Base-by-base conservation (phyloP, 2,888 invertebrate genomes). In the Drosophila testacea region DNA sequence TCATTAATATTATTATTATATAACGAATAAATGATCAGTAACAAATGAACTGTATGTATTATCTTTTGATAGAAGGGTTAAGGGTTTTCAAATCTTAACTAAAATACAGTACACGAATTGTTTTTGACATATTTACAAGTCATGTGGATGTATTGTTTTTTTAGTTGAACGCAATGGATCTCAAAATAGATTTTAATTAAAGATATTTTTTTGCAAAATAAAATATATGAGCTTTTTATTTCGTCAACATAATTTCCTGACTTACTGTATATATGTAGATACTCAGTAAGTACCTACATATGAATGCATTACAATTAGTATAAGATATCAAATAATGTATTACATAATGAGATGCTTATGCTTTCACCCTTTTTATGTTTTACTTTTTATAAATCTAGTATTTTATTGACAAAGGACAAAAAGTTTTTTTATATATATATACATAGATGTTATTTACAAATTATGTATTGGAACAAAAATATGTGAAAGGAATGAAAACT, bases 1-100 rank as follows among this genome's bases (percentile, higher is more conserved):
- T 68, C 67, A 77, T 72, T 62, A 77, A 65, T 63, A 69, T 68
- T 65, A 62, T 72, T 72, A 77, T 71, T 76, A 76, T 50, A 77
- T 55, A 56, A 77, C 55, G 54, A 81, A 77, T 77, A 81, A 77
- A 69, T 61, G 63, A 77, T 73, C 47, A 64, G 65, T 65, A 60
- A 60, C 38, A 10, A 61, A 63, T 30, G 10, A 32, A 27, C 16
- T 1, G 4, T 28, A 30, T 16, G 48, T 16, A 10, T 36, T 56
- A 32, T 36, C 39, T 36, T 36, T 36, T 0, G 27, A 3, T 16
- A 27, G 27, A 11, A 4, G 42, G 42, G 41, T 41, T 41, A 16
- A 9, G 4, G 16, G 16, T 22, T 22, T 22, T 22, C 4, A 10
- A 27, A 16, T 9, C 9, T 36, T 4, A 4, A 36, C 9, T 36